Evolutionary conservation across 2,888 invertebrate species (phyloP), one percentile per base, ranked within the genome.

Genomic region (Drosophila subsilvestris): DNA sequence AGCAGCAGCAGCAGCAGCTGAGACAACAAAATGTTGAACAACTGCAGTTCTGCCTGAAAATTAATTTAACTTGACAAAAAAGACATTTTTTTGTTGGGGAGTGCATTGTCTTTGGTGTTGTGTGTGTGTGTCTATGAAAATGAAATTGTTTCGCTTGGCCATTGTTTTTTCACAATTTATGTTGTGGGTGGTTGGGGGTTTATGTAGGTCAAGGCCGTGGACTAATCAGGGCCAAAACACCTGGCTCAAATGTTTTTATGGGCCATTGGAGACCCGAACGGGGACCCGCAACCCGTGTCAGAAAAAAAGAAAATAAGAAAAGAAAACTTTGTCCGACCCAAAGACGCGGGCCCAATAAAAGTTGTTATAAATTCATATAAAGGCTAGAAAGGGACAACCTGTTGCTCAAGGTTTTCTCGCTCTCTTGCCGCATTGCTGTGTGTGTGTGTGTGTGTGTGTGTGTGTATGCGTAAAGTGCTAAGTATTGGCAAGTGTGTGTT

Each of bases 361-460:
- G 69, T 27, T 53, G 44, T 47, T 65, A 54, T 61, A 73, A 63
- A 73, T 70, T 54, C 57, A 10, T 59, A 32, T 55, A 25, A 32
- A 57, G 54, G 44, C 47, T 54, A 48, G 61, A 80, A 57, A 57
- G 45, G 58, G 63, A 45, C 14, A 65, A 84, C 87, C 85, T 84
- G 84, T 88, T 88, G 88, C 88, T 82, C 65, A 69, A 79, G 83
- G 86, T 62, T 69, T 73, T 80, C 60, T 47, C n/a, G n/a, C n/a
- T n/a, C n/a, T 9, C n/a, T n/a, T n/a, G n/a, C n/a, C n/a, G n/a
- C n/a, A n/a, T n/a, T n/a, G n/a, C n/a, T n/a, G 25, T 22, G 43
- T 12, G 42, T 70, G 75, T 58, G 47, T 56, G 57, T 43, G 56
- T 49, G 54, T 54, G n/a, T 9, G 25, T 22, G 43, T 12, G 42